Conservation (phyloP, 2,888 invertebrate genomes). For the Gryllus longicercus region DNA sequence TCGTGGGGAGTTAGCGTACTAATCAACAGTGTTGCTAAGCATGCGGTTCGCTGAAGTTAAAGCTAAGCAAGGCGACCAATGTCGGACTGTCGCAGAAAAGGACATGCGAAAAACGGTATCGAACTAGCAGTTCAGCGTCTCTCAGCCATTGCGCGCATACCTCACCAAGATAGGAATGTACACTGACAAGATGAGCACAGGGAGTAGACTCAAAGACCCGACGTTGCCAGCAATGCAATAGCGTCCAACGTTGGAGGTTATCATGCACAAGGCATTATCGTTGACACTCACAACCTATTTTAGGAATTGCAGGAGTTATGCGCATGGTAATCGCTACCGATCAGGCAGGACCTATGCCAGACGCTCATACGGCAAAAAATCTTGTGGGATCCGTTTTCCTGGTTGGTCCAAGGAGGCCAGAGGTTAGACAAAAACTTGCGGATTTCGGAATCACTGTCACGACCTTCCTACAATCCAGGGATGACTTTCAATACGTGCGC, state of each 20-base stretch:
- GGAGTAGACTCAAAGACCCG: slow-evolving; percentile 39
- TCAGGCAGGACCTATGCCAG: no score
- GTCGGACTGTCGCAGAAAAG: slow-evolving; percentile 40
- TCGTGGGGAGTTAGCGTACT: slow-evolving; percentile 39
- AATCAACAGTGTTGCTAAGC: slow-evolving; percentile 39
- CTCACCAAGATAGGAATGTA: slow-evolving; percentile 29
- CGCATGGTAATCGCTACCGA: slow-evolving; percentile 41
- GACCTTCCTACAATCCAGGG: no score
- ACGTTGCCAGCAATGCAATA: slow-evolving; percentile 38
- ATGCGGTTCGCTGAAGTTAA: slow-evolving; percentile 38
- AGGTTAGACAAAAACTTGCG: no score
- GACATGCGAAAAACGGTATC: slow-evolving; percentile 39
- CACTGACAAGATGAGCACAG: slow-evolving; percentile 42
- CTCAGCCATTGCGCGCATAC: slow-evolving; percentile 40
- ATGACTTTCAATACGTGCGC: no score
- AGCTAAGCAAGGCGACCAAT: slow-evolving; percentile 37
- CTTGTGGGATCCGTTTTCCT: no score
- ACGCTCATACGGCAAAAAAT: no score
- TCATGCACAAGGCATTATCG: slow-evolving; percentile 39
- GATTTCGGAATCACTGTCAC: no score
- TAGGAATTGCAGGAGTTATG: slow-evolving; percentile 44
- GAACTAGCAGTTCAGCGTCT: slow-evolving; percentile 41
- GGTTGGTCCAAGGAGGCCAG: no score
- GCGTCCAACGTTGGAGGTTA: slow-evolving; percentile 42
- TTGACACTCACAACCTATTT: slow-evolving; percentile 41